These are phyloP conservation scores for Hemistola chrysoprasaria DNA, from an alignment of 2,888 invertebrate species.

Conservation along the genomic window DNA sequence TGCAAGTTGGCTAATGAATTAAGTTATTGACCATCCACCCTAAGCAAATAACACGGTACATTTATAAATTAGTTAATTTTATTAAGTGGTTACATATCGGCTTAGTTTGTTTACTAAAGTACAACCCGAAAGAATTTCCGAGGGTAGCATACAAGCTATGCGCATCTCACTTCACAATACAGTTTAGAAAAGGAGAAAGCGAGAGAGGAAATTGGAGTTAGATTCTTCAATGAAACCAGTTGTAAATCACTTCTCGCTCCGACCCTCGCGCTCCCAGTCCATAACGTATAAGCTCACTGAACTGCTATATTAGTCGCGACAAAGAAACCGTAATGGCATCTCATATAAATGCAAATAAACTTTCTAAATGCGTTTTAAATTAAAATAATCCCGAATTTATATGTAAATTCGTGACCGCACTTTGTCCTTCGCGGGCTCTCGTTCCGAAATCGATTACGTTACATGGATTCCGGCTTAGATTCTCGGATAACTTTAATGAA, in stretches of 20 bases:
- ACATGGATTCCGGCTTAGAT: conserved; percentile 71
- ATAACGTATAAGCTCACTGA: conserved; percentile 59
- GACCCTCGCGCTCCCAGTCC: conserved; percentile 37
- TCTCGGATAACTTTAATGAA: conserved; percentile 73
- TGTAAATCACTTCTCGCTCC: conserved; percentile 32
- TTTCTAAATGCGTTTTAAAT: conserved; percentile 75
- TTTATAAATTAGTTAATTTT: conserved; percentile 78
- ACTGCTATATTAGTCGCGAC: conserved; percentile 66
- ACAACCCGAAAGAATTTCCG: conserved; percentile 21
- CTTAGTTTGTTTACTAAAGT: conserved; percentile 49
- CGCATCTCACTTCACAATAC: conserved; percentile 22
- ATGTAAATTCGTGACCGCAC: conserved; percentile 77
- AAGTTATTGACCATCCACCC: conserved; percentile 44
- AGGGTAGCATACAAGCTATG: conserved; percentile 18
- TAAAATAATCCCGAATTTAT: conserved; percentile 80
- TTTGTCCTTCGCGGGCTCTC: conserved; percentile 75
- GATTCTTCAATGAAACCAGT: conserved; percentile 29
- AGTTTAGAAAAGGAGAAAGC: conserved; percentile 9
- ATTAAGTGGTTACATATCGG: conserved; percentile 68
- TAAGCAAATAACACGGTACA: conserved; percentile 60
- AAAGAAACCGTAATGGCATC: conserved; percentile 70
- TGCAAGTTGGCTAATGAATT: conserved; percentile 34
- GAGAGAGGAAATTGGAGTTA: conserved; percentile 21
- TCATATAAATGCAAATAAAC: conserved; percentile 78
- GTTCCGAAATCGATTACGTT: conserved; percentile 75